Evolutionary conservation across 2,113 vertebrate species (phyloP).

Genomic region (Anarhynchus alexandrinus): DNA sequence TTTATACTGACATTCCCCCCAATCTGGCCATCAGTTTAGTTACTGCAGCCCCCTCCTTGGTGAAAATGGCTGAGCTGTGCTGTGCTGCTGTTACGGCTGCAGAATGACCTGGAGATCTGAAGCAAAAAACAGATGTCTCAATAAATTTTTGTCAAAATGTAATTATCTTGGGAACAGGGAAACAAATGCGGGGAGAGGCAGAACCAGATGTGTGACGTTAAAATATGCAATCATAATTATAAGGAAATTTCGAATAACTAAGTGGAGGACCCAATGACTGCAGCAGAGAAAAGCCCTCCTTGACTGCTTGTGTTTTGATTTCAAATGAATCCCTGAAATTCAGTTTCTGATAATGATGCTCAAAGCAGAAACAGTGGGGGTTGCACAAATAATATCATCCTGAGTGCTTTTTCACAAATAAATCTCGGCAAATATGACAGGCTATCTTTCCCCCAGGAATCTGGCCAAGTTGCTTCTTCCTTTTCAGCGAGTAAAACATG

Average conservation of each 20-base stretch:
- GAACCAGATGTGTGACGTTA: conserved; percentile 68
- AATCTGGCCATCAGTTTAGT: neutral
- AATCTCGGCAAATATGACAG: conserved; percentile 63
- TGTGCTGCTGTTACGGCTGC: neutral
- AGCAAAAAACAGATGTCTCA: conserved; percentile 74
- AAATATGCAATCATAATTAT: conserved; percentile 64
- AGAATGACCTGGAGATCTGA: conserved; percentile 70
- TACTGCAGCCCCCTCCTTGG: neutral
- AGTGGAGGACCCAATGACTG: neutral
- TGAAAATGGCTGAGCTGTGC: neutral
- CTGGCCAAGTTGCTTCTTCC: conserved; percentile 54
- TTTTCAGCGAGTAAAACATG: conserved; percentile 46
- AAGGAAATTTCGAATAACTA: conserved; percentile 64
- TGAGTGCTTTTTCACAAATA: conserved; percentile 64
- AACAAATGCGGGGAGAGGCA: conserved; percentile 62
- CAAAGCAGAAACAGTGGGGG: neutral
- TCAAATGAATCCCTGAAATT: neutral
- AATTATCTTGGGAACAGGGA: conserved; percentile 73
- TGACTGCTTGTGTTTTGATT: neutral
- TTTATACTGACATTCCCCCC: neutral
- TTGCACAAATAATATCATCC: conserved; percentile 11
- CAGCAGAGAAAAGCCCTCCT: neutral
- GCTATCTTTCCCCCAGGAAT: conserved; percentile 60
- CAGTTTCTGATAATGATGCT: neutral
- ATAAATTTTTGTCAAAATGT: conserved; percentile 77